These are phyloP conservation scores for Corella eumyota DNA, from an alignment of 23 tunicate genomes.

Conservation along the genomic window DNA sequence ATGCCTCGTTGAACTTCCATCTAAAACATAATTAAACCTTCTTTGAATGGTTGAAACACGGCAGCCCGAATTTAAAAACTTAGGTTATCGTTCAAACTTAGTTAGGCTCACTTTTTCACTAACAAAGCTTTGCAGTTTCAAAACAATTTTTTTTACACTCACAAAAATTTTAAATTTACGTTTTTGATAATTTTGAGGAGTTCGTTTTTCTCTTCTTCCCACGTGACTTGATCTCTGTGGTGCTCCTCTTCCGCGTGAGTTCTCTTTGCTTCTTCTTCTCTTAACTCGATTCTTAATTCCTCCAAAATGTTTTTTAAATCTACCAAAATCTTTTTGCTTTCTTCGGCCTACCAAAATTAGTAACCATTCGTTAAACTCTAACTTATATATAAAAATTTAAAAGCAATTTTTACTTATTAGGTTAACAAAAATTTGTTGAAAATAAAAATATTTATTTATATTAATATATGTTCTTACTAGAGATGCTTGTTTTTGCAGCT, in stretches of 20 bases:
- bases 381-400: no score
- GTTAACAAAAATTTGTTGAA: neutral
- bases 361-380: neutral
- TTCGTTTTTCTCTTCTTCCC: slow-evolving; percentile 48
- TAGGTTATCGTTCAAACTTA: no score
- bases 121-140: no score
- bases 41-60: no score
- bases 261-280: slow-evolving; percentile 50
- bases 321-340: slow-evolving; percentile 48
- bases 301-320: slow-evolving; percentile 59
- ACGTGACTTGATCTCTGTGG: slow-evolving; percentile 13
- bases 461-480: slow-evolving; percentile 23
- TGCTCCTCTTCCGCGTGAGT: slow-evolving; percentile 25
- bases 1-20: no score
- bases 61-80: no score
- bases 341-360: slow-evolving; percentile 38
- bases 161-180: no score
- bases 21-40: no score
- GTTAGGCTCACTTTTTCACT: no score
- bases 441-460: neutral
- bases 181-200: slow-evolving; percentile 12
- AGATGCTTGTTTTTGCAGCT: slow-evolving; percentile 36
- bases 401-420: no score
- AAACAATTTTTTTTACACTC: no score
- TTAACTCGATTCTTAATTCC: slow-evolving; percentile 44